Conservation (phyloP, 2,888 invertebrate species). For the Drosophila imparisetae region DNA sequence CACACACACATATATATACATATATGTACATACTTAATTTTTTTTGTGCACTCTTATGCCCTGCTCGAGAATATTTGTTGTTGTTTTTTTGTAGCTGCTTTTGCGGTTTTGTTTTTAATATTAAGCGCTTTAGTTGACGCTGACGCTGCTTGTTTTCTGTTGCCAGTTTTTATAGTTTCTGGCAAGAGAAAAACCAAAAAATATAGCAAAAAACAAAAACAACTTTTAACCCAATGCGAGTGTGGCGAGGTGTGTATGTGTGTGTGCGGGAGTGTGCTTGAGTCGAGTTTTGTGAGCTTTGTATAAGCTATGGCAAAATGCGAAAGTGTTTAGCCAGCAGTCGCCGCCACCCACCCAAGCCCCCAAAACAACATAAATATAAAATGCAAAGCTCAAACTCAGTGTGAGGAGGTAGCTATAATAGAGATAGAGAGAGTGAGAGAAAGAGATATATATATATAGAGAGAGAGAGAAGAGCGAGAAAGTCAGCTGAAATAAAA, state of each 20-base stretch:
- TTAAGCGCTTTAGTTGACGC: constrained; percentile 72
- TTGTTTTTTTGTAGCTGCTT: constrained; percentile 34
- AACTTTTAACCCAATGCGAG: constrained; percentile 38
- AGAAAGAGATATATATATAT: neutral
- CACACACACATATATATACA: constrained; percentile 12
- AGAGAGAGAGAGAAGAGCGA: neutral
- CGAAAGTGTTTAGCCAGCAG: constrained; percentile 68
- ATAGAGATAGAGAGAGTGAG: neutral
- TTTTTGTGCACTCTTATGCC: constrained; percentile 46
- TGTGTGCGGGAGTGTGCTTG: constrained; percentile 29
- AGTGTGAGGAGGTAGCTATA: constrained; percentile 3
- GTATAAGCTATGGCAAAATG: constrained; percentile 58
- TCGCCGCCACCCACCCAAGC: constrained; percentile 6
- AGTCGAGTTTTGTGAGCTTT: constrained; percentile 45
- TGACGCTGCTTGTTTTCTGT: constrained; percentile 74
- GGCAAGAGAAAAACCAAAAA: constrained; percentile 20
- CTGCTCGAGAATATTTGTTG: constrained; percentile 29
- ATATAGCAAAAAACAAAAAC: constrained; percentile 13
- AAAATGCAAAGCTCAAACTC: constrained; percentile 60
- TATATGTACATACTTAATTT: constrained; percentile 45
- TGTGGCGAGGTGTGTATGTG: constrained; percentile 37
- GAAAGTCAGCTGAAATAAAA: constrained; percentile 59
- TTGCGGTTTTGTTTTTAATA: constrained; percentile 74
- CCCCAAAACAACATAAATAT: constrained; percentile 45
- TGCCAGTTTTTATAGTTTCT: constrained; percentile 68